Evolutionary conservation across 2,113 vertebrate species (phyloP), one percentile per base, ranked within the genome.

Genomic region (Notothenia rossii): DNA sequence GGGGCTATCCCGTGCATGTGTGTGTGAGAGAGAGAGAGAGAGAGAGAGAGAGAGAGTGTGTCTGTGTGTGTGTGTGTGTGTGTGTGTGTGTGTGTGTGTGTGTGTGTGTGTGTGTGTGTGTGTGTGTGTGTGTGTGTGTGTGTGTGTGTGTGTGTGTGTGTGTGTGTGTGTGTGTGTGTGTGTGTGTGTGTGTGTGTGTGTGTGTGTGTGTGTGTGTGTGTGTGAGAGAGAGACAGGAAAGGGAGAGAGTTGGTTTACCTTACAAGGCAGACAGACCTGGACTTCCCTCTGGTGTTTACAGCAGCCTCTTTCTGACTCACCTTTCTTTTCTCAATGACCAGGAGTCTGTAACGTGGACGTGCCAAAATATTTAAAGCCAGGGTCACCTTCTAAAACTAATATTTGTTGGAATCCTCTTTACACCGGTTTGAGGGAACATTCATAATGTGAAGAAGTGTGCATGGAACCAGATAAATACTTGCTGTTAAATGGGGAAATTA

Each of bases 261-360:
- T 95, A 95, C 87, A 95, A 86, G 95, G 95, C 89, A 88, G 89
- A 83, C 77, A 80, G 91, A 93, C 89, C 87, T 89, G 82, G 51
- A 75, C 77, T 59, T 80, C 11, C 63, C 64, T 55, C 55, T 69
- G 59, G 20, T 84, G 79, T 86, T 90, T 78, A 87, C 59, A 55
- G 78, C 72, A 75, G 80, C 79, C 60, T 65, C 18, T 12, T 62
- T 40, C 53, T 72, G 86, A 79, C 83, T 89, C 86, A 86, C 84
- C 81, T 87, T 82, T 87, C 75, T 79, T 82, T 84, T 71, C 68
- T 86, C 43, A 81, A 78, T 82, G 86, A 66, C 65, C 60, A 10
- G 14, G 20, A 22, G 20, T 20, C 14, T 63, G 45, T 4, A 55
- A 18, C 7, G 70, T 15, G 17, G 58, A 58, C 7, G 60, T 29